phyloP scores from a whole-genome alignment of 2,888 invertebrate species.

The Glyphotaelius pellucidus region DNA sequence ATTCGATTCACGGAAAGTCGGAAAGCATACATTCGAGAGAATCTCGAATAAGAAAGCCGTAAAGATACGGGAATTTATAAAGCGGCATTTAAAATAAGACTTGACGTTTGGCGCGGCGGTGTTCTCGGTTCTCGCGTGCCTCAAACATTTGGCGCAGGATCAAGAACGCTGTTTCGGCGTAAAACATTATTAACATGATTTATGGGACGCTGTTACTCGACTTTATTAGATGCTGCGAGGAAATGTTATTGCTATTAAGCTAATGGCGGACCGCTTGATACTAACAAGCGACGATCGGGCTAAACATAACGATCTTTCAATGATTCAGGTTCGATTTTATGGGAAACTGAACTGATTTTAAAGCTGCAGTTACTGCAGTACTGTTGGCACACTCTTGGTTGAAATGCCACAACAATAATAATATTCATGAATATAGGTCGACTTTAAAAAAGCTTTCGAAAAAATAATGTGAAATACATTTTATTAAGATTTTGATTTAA shows the following conservation, averaged over 20 bases:
- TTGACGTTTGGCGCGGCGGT: constrained; percentile 20
- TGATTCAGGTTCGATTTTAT: not conserved
- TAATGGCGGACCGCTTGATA: constrained; percentile 55
- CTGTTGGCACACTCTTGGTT: not conserved
- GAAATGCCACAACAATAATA: not conserved
- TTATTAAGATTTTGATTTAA: not conserved
- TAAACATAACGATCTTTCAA: constrained; percentile 3
- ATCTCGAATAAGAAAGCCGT: constrained; percentile 41
- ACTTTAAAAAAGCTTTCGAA: not conserved
- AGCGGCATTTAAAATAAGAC: constrained; percentile 41
- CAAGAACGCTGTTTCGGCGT: constrained; percentile 64
- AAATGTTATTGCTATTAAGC: constrained; percentile 61
- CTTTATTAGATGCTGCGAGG: constrained; percentile 58
- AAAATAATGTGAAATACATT: not conserved
- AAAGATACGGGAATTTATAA: constrained; percentile 50
- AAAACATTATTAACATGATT: constrained; percentile 65
- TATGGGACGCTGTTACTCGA: constrained; percentile 52
- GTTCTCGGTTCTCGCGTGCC: constrained; percentile 28
- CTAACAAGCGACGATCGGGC: not conserved
- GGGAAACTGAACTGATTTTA: not conserved
- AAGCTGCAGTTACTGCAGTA: too few relatives aligned
- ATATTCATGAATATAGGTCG: not conserved
- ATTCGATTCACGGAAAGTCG: constrained; percentile 9
- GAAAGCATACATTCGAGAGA: not conserved
- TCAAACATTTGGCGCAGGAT: constrained; percentile 58